Percentiles rank a stretch among this genome's conserved stretches.
Conservation (phyloP, 1,140 invertebrate genomes). For the Drosophila arawakana region DNA sequence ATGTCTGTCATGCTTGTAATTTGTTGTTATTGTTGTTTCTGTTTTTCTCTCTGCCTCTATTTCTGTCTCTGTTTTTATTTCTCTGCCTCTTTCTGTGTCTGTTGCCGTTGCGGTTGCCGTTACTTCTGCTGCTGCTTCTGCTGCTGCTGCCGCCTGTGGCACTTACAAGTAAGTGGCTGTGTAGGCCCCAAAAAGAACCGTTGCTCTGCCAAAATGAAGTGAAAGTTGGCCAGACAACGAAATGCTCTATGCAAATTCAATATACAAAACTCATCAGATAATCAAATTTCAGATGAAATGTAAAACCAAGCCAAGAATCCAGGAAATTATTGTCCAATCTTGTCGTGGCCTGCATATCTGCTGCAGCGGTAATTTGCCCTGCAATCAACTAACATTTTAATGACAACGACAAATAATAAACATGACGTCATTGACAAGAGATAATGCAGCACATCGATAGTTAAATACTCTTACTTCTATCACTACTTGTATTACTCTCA, state of each 20-base stretch:
- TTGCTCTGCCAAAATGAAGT: slow-evolving; percentile 78
- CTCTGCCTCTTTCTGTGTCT: slow-evolving; percentile 5
- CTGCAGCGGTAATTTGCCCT: slow-evolving; percentile 47
- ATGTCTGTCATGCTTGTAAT: slow-evolving; percentile 70
- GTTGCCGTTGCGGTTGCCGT: slow-evolving; percentile 43
- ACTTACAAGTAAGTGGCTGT: slow-evolving; percentile 16
- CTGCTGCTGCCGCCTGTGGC: slow-evolving; percentile 18
- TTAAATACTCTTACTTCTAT: slow-evolving; percentile 8
- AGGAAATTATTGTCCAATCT: slow-evolving; percentile 33
- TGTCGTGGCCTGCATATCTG: slow-evolving; percentile 53
- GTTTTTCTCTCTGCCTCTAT: slow-evolving; percentile 26
- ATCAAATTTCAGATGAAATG: slow-evolving; percentile 61
- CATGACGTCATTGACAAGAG: slow-evolving; percentile 5
- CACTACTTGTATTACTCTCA: neutral
- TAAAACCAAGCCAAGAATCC: slow-evolving; percentile 49
- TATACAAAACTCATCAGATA: slow-evolving; percentile 64
- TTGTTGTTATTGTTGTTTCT: slow-evolving; percentile 48
- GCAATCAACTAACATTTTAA: slow-evolving; percentile 57
- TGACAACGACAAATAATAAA: slow-evolving; percentile 37
- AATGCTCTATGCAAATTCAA: slow-evolving; percentile 71
- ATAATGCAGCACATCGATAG: neutral
- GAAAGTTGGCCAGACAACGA: slow-evolving; percentile 65
- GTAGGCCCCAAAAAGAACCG: slow-evolving; percentile 70
- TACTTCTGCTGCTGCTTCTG: neutral
- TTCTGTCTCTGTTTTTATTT: slow-evolving; percentile 21